phyloP scores from a whole-genome alignment of 2,888 invertebrate species.

The Calliphora vomitoria region DNA sequence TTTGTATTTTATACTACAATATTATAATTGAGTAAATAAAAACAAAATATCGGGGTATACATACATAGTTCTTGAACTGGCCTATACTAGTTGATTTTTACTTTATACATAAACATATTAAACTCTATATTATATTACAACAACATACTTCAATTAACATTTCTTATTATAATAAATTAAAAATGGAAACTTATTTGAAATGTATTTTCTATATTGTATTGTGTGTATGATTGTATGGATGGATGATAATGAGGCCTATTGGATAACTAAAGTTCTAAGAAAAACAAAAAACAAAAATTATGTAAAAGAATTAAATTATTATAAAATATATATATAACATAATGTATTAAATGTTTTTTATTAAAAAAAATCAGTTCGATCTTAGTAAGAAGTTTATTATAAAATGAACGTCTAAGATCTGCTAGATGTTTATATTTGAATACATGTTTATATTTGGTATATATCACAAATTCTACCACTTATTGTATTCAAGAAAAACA shows the following conservation, averaged over 20 bases:
- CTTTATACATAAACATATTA: not conserved
- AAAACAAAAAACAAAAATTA: not conserved
- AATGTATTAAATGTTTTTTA: not conserved
- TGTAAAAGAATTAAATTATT: conserved; percentile 26
- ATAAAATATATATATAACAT: conserved; percentile 14
- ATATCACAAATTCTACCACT: too few species aligned
- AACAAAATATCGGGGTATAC: not conserved
- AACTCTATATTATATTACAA: not conserved
- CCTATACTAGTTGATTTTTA: not conserved
- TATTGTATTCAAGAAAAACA: too few species aligned
- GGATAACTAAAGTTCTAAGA: not conserved
- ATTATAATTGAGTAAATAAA: not conserved
- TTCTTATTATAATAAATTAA: not conserved
- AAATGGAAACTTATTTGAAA: not conserved
- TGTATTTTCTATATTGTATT: conserved; percentile 9
- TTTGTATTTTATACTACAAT: conserved; percentile 4
- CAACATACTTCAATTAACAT: not conserved
- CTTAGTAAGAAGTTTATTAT: too few species aligned
- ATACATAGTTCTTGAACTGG: not conserved
- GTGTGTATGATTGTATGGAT: not conserved
- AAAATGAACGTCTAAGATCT: too few species aligned
- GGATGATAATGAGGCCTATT: conserved; percentile 7
- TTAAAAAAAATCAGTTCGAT: not conserved
- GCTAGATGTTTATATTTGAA: not conserved
- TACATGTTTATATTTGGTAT: too few species aligned